Evolutionary conservation across 2,888 invertebrate species (phyloP), one percentile per base, ranked within the genome.

Genomic region (Heliconius cydno): DNA sequence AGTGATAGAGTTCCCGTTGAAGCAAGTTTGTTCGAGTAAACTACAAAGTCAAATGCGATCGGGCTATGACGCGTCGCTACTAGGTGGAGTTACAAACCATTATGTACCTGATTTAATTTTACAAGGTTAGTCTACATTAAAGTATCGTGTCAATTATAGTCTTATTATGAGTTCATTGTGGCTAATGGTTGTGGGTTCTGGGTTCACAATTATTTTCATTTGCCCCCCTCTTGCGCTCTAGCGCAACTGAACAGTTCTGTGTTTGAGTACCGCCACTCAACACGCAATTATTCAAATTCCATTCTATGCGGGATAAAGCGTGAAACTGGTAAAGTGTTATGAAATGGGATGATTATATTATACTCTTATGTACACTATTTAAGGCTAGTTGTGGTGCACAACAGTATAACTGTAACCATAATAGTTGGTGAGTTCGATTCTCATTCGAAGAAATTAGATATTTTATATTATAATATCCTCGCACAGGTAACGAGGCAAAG

Each of bases 91-190:
- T 74, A 95, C 95, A 79, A 96, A 96, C 87, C 96, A 96, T 86
- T 97, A 97, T 89, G 96, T 97, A 88, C 96, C 97, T 86, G 97
- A 97, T 94, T 96, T 97, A 96, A 96, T 97, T 82, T 94, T 98
- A 86, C 98, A 98, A 95, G 97, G 96, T 93, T 81, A 89, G 84
- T 83, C 78, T 41, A 63, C 28, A 65, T 65, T 28, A 13, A 15
- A 65, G 15, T 65, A 65, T 63, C 13, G 25, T 5, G 12, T n/a
- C 3, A n/a, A 60, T 60, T 60, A 15, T n/a, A 60, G 57, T 57
- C 3, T 60, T n/a, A n/a, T 60, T 60, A 4, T n/a, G n/a, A 9
- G 22, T 22, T 22, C 57, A 22, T 0, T 22, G 57, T 22, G 22
- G 3, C 9, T 57, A 57, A 57, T 22, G 22, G 57, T 34, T 34